Percentiles rank a stretch among this genome's conserved stretches.
These are phyloP conservation scores for Drosophila flavopinicola DNA, from an alignment of 2,888 invertebrate genomes.

Conservation along the genomic window DNA sequence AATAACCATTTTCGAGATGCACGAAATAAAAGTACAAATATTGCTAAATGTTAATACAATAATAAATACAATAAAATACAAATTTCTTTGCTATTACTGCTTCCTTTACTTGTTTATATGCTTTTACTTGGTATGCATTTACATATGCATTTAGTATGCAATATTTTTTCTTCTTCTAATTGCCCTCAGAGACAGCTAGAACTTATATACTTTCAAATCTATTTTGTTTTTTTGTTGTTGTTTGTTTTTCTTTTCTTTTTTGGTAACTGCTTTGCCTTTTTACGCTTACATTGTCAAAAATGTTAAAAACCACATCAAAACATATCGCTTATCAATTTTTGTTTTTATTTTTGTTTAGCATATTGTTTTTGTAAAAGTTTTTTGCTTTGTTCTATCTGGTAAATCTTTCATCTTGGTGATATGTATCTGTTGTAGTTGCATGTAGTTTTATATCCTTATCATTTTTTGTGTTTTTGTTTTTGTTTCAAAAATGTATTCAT, in stretches of 20 bases:
- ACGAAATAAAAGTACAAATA: slow-evolving; percentile 38
- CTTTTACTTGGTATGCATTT: slow-evolving; percentile 47
- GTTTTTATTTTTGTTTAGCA: slow-evolving; percentile 26
- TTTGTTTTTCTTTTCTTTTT: slow-evolving; percentile 40
- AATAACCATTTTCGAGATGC: slow-evolving; percentile 45
- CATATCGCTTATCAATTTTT: slow-evolving; percentile 63
- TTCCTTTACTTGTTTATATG: slow-evolving; percentile 11
- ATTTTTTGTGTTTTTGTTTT: slow-evolving; percentile 40
- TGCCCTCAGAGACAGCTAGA: slow-evolving; percentile 47
- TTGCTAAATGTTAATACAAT: slow-evolving; percentile 35
- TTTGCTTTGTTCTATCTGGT: slow-evolving; percentile 51
- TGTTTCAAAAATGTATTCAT: slow-evolving; percentile 62
- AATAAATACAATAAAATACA: slow-evolving; percentile 50
- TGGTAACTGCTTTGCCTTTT: slow-evolving; percentile 75
- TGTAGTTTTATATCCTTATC: slow-evolving; percentile 47
- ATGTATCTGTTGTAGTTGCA: slow-evolving; percentile 72
- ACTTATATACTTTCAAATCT: slow-evolving; percentile 45
- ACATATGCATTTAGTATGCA: slow-evolving; percentile 57
- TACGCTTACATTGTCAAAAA: slow-evolving; percentile 70
- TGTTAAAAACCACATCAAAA: slow-evolving; percentile 76
- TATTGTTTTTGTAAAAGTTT: slow-evolving; percentile 62
- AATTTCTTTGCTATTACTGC: slow-evolving; percentile 33
- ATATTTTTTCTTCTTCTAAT: slow-evolving; percentile 52
- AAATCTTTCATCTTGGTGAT: slow-evolving; percentile 77
- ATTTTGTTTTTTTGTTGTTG: slow-evolving; percentile 25